A percentile compares a stretch with the other conserved stretches of the same genome.
These are phyloP conservation scores for Drosophila bocki DNA, from an alignment of 1,140 invertebrate genomes.

Conservation along the genomic window DNA sequence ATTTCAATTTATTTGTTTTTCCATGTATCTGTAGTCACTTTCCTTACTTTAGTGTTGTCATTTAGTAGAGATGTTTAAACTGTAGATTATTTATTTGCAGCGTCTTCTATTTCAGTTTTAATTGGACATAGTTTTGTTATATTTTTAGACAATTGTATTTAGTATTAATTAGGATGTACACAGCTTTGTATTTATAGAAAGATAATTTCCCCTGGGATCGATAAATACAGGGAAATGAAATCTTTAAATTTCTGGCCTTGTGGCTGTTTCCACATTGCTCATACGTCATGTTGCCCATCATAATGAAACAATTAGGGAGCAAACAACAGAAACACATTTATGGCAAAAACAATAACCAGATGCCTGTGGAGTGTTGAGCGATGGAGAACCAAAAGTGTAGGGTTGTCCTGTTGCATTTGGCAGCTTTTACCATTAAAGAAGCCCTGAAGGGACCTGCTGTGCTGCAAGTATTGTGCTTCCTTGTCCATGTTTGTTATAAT, in stretches of 20 bases:
- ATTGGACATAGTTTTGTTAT: neutral
- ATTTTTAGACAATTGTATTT: constrained; percentile 2
- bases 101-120: neutral
- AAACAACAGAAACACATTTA: constrained; percentile 37
- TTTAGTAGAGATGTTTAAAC: constrained; percentile 9
- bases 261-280: neutral
- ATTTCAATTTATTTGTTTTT: constrained; percentile 7
- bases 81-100: constrained; percentile 3
- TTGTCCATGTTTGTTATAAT: constrained; percentile 46
- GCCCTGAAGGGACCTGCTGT: constrained; percentile 25
- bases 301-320: constrained; percentile 24
- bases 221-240: neutral
- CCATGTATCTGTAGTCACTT: constrained; percentile 2
- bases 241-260: neutral
- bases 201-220: too few species aligned
- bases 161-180: neutral
- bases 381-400: neutral
- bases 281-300: constrained; percentile 8
- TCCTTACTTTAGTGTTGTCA: constrained; percentile 12
- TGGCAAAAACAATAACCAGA: constrained; percentile 19
- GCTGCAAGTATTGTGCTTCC: constrained; percentile 39
- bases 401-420: constrained; percentile 42
- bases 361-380: constrained; percentile 10
- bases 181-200: neutral
- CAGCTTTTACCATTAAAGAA: neutral